These are phyloP conservation scores for Trinorchestia longiramus DNA, from an alignment of 1,140 invertebrate species.

Conservation along the genomic window DNA sequence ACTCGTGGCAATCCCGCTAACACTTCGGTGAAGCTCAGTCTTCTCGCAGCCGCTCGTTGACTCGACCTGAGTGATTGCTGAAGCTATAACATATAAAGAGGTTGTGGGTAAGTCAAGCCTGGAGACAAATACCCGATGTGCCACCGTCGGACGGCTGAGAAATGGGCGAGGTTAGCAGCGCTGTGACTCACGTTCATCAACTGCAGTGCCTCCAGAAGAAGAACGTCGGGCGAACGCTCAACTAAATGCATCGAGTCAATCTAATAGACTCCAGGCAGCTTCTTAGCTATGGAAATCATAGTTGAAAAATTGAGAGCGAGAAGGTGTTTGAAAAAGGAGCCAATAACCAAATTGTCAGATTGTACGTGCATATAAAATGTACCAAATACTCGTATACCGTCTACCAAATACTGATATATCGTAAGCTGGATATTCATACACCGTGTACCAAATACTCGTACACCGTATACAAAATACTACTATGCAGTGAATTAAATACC, in stretches of 20 bases:
- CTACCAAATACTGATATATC: no score
- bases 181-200: constrained; percentile 48
- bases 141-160: constrained; percentile 44
- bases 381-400: neutral
- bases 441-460: no score
- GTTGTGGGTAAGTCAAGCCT: constrained; percentile 52
- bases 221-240: neutral
- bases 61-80: constrained; percentile 48
- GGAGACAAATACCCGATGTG: constrained; percentile 53
- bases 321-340: neutral
- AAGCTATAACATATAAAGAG: constrained; percentile 55
- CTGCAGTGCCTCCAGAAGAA: constrained; percentile 42
- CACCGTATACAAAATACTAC: no score
- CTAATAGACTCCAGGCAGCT: neutral
- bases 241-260: constrained; percentile 29
- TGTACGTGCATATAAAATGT: neutral
- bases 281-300: neutral
- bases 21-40: constrained; percentile 28
- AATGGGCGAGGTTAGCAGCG: constrained; percentile 46
- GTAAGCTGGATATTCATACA: no score
- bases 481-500: no score
- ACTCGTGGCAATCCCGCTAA: constrained; percentile 18
- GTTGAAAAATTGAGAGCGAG: neutral
- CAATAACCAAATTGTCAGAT: neutral
- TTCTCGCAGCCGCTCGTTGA: constrained; percentile 8